These are phyloP conservation scores for Pterophyllum scalare DNA, from an alignment of 2,113 vertebrate genomes.

Conservation along the genomic window DNA sequence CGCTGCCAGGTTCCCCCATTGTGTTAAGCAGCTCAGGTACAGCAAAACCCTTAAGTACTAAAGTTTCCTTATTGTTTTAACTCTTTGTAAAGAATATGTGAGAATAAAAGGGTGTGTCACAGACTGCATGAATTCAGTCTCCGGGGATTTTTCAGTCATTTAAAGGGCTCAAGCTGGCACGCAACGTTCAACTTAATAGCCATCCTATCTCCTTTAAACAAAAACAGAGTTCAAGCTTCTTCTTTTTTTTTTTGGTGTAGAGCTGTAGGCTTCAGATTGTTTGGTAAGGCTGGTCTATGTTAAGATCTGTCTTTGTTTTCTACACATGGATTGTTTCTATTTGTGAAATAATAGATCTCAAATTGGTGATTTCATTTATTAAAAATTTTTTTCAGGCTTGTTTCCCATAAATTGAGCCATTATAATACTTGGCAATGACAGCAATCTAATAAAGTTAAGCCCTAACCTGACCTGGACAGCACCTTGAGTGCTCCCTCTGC, in stretches of 20 bases:
- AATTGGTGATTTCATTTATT: too few relatives aligned
- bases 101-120: background rate
- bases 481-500: too few relatives aligned
- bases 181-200: background rate
- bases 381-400: too few relatives aligned
- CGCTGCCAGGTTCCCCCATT: background rate
- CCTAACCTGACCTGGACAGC: too few relatives aligned
- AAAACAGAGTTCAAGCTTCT: background rate
- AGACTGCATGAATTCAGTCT: background rate
- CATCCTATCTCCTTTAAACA: background rate
- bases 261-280: too few relatives aligned
- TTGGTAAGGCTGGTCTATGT: background rate
- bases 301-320: too few relatives aligned
- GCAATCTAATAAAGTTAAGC: too few relatives aligned
- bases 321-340: background rate
- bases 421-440: too few relatives aligned
- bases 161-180: background rate
- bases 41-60: accelerated
- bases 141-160: background rate
- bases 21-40: background rate
- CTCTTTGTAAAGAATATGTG: background rate
- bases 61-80: background rate
- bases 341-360: background rate
- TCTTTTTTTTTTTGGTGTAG: too few relatives aligned
- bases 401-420: too few relatives aligned